Conservation (phyloP, 2,888 invertebrate species). For the Heterodera filipjevi region DNA sequence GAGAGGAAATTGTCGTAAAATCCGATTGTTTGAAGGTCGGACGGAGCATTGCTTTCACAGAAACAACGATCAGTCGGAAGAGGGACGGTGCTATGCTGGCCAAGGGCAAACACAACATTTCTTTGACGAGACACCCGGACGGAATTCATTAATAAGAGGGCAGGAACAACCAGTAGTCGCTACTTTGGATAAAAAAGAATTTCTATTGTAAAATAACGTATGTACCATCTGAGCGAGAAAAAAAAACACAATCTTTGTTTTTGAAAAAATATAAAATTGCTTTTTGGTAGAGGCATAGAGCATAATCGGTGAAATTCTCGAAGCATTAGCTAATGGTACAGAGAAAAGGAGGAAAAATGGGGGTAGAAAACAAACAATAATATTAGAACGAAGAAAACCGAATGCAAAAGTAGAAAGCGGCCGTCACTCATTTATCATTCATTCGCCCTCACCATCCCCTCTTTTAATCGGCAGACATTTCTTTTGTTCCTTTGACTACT, state of each 20-base stretch:
- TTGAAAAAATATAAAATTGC: background rate
- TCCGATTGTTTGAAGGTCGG: slow-evolving; percentile 59
- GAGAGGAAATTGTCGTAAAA: slow-evolving; percentile 54
- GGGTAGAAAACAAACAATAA: background rate
- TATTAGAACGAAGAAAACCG: background rate
- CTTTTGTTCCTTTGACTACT: no score
- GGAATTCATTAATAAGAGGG: background rate
- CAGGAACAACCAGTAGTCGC: no score
- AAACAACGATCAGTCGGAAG: slow-evolving; percentile 57
- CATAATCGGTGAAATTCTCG: no score
- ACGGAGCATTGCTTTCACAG: slow-evolving; percentile 58
- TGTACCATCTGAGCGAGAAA: background rate
- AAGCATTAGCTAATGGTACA: background rate
- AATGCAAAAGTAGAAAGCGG: background rate
- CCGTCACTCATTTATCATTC: background rate
- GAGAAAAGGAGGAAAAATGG: background rate
- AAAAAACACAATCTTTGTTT: background rate
- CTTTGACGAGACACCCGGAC: slow-evolving; percentile 24
- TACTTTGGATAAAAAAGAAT: background rate
- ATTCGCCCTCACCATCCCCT: no score
- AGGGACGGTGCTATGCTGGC: slow-evolving; percentile 56
- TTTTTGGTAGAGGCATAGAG: background rate
- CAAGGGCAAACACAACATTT: slow-evolving; percentile 50
- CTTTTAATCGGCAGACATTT: no score
- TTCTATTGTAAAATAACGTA: background rate